Conservation (phyloP, 1,140 invertebrate genomes). For the Melitaea cinxia region DNA sequence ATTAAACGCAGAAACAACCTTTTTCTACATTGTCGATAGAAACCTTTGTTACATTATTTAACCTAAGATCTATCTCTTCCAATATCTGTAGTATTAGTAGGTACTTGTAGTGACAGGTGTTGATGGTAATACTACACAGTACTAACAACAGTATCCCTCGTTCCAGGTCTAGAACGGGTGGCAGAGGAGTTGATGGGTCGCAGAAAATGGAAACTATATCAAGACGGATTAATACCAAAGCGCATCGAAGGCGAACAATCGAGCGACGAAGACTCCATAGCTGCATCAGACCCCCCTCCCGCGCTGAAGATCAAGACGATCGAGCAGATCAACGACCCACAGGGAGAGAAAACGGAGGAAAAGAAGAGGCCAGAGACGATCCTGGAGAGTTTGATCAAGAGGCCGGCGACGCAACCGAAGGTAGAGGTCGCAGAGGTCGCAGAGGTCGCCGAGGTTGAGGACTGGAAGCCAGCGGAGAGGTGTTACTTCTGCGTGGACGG, state of each 20-base stretch:
- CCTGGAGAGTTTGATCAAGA: slow-evolving; percentile 75
- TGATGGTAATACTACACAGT: no score
- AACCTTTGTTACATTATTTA: no score
- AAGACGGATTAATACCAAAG: slow-evolving; percentile 87
- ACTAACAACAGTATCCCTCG: neutral
- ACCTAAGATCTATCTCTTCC: no score
- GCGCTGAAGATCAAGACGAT: slow-evolving; percentile 79
- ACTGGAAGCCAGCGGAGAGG: slow-evolving; percentile 92
- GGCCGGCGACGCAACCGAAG: slow-evolving; percentile 73
- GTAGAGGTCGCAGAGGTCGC: slow-evolving; percentile 74
- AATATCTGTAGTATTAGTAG: no score
- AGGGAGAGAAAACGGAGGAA: slow-evolving; percentile 59
- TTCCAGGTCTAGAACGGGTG: slow-evolving; percentile 95
- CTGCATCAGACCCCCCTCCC: slow-evolving; percentile 68
- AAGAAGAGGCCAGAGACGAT: slow-evolving; percentile 66
- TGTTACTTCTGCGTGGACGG: slow-evolving; percentile 94
- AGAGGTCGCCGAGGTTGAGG: slow-evolving; percentile 83
- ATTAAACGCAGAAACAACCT: no score
- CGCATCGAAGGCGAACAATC: slow-evolving; percentile 69
- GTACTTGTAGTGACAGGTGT: no score
- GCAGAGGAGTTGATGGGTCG: slow-evolving; percentile 97
- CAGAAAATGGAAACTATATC: slow-evolving; percentile 96
- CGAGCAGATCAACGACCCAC: slow-evolving; percentile 77
- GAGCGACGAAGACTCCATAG: slow-evolving; percentile 70
- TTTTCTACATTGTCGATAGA: no score